Evolutionary conservation across 2,113 vertebrate genomes (phyloP).

Genomic region (Shinisaurus crocodilurus): DNA sequence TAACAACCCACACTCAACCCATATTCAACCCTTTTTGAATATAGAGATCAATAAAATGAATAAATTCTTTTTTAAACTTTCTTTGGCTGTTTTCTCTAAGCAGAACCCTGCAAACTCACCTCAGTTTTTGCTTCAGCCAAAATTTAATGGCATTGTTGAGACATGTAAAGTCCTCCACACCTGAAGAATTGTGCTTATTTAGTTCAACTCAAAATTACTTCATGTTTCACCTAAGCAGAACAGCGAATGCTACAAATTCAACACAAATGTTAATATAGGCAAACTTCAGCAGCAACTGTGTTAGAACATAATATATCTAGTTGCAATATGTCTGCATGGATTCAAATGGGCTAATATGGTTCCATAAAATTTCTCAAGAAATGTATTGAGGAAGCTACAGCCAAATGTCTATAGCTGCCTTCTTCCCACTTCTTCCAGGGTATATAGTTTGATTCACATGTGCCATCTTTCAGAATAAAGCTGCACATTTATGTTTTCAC

Average conservation of each 20-base stretch:
- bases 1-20: no score
- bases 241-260: background rate
- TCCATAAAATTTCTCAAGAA: background rate
- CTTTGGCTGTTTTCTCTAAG: background rate
- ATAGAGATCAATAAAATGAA: no score
- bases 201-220: background rate
- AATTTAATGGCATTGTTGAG: background rate
- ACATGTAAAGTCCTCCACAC: background rate
- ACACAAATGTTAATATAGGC: background rate
- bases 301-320: background rate
- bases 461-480: background rate
- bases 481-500: background rate
- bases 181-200: background rate
- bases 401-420: slow-evolving; percentile 5
- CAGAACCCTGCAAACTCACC: background rate
- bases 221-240: background rate
- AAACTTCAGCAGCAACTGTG: background rate
- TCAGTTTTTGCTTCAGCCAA: background rate
- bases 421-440: background rate
- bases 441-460: background rate
- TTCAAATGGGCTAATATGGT: background rate
- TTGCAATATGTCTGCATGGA: background rate
- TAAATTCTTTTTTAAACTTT: background rate
- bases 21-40: no score
- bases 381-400: background rate